Evolutionary conservation across 2,888 invertebrate species (phyloP), one percentile per base, ranked within the genome.

Genomic region (Conus canariensis): DNA sequence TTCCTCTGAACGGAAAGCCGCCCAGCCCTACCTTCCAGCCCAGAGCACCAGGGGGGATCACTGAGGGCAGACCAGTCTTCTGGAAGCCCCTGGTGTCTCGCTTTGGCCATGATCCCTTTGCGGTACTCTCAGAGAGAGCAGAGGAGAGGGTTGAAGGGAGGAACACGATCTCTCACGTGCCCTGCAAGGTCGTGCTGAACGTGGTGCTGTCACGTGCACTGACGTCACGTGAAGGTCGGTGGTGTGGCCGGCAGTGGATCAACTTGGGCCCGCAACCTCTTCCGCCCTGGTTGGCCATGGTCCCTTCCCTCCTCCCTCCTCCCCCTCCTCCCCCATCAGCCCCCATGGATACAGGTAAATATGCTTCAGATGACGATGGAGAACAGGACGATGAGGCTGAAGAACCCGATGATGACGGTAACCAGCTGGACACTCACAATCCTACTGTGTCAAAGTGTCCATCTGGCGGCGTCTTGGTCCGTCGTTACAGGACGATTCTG

Each of bases 121-220:
- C 56, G 6, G 19, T 14, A 1, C 19, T 16, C 8, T 3, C 10
- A 19, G 82, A 83, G 19, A 10, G 77, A 7, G 45, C 6, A 12
- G 30, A 30, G 30, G 30, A 9, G 25, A 10, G 9, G 77, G 25
- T 30, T 2, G 30, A 77, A 30, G 77, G 77, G 30, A 56, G 82
- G 22, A 83, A 58, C 82, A 58, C 82, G 19, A 58, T 83, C 30
- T 58, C 82, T 58, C 58, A 22, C 58, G 58, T 9, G 82, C 58
- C 82, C 56, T 82, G 58, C 82, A 82, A 82, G 82, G 58, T 82
- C 82, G 58, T 83, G 30, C 82, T 83, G 19, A 83, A 58, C 19
- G 58, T 83, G 8, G 82, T 83, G 82, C 22, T 83, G 82, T 58
- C 82, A 4, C 58, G 82, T 7, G 58, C 56, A 6, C 10, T 58